phyloP scores from a whole-genome alignment of 2,888 invertebrate genomes.

The Chrysolina oricalcia region DNA sequence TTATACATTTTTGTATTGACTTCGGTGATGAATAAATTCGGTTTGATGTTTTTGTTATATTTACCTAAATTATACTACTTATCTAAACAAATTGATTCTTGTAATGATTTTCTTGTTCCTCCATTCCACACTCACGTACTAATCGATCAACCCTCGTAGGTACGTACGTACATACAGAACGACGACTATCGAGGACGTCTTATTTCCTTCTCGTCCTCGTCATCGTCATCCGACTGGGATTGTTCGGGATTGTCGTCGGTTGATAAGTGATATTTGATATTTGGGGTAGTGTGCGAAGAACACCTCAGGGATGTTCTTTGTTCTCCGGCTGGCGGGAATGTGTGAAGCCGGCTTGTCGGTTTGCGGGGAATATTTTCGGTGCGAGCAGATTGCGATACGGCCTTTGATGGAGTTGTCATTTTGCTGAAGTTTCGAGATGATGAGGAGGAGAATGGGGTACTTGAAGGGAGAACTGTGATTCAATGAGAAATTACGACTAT shows the following conservation, averaged over 20 bases:
- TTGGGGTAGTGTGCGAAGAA: conserved; percentile 41
- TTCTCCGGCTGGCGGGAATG: not conserved
- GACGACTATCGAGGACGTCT: conserved; percentile 59
- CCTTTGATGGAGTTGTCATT: not conserved
- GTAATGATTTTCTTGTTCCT: too few relatives aligned
- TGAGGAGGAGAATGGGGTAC: not conserved
- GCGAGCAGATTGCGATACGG: not conserved
- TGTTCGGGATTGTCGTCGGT: conserved; percentile 49
- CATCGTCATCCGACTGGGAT: conserved; percentile 48
- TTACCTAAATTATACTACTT: too few relatives aligned
- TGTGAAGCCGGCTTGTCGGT: conserved; percentile 1
- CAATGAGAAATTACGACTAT: not conserved
- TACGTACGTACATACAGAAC: conserved; percentile 51
- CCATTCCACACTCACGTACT: too few relatives aligned
- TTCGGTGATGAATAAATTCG: too few relatives aligned
- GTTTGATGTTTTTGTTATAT: too few relatives aligned
- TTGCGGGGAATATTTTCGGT: conserved; percentile 14
- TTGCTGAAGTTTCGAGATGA: not conserved
- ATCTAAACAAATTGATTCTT: too few relatives aligned
- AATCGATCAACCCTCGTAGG: not conserved
- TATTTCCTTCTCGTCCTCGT: conserved; percentile 59
- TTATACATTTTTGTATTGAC: too few relatives aligned
- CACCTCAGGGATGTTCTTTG: conserved; percentile 29
- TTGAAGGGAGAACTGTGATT: not conserved
- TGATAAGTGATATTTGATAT: conserved; percentile 55